phyloP scores from a whole-genome alignment of 2,888 invertebrate genomes.

The Orchesella flavescens region DNA sequence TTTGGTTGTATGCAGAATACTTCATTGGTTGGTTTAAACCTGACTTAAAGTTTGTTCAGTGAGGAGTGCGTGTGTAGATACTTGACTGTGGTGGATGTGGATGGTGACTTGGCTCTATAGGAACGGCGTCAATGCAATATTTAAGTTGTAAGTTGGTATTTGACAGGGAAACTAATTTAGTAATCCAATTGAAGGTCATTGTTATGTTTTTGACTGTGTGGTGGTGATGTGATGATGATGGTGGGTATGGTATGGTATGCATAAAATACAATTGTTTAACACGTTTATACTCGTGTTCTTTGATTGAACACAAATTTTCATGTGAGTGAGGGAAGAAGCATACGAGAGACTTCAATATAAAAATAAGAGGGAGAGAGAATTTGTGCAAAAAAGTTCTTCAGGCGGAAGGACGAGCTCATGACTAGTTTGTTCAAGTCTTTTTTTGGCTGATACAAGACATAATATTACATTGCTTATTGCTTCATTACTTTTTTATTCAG shows the following conservation, averaged over 20 bases:
- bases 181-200: constrained; percentile 55
- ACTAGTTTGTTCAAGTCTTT: not conserved
- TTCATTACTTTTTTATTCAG: constrained; percentile 36
- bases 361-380: not conserved
- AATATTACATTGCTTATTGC: constrained; percentile 29
- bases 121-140: no score
- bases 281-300: no score
- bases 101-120: not conserved
- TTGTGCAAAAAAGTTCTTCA: not conserved
- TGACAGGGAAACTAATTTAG: constrained; percentile 39
- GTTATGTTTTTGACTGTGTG: not conserved
- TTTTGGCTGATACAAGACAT: not conserved
- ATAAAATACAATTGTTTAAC: no score
- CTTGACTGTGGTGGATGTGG: not conserved
- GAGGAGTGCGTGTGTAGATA: no score
- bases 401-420: no score
- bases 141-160: not conserved
- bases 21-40: no score
- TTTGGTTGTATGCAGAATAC: not conserved
- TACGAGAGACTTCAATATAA: no score
- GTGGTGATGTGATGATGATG: not conserved
- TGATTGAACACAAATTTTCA: no score
- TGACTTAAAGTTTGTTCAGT: no score
- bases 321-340: no score
- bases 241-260: no score